Evolutionary conservation across 2,797 vertebrate genomes (phyloP), one percentile per base, ranked within the genome.

Genomic region (Helicolenus hilgendorfi): DNA sequence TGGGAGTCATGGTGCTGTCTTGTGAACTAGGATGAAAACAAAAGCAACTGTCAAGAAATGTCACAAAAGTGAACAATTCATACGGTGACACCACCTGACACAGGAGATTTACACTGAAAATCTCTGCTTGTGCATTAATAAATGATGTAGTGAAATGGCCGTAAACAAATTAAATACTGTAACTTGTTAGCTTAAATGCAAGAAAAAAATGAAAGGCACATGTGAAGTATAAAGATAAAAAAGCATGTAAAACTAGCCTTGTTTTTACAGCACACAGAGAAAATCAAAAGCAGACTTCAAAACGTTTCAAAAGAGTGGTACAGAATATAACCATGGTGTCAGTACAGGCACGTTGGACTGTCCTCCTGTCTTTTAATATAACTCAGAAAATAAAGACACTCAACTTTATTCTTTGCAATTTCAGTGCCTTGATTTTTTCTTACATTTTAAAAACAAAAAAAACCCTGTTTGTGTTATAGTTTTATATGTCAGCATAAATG

Each of bases 1-100:
- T 95, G n/a, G 90, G 91, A 70, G 69, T 68, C 2, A 95, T 70
- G 38, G 29, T 55, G 77, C 56, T 4, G 77, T 96, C 87, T 20
- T 56, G 81, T 58, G 79, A 92, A 83, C 96, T 96, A 63, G 20
- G 31, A 70, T 24, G 2, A 33, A 85, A 77, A 69, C 4, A 56
- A 79, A 79, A 38, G 31, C 38, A 59, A 22, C 1, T 13, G 4
- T 76, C 7, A 81, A 27, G 22, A 65, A 26, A 59, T 53, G 3
- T 58, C 2, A 38, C 3, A 71, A 56, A 45, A 68, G 2, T 5
- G 7, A 60, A 58, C 4, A 55, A 77, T 63, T 38, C 5, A 59
- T 64, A 3, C 1, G 36, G 58, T n/a, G 18, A 24, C 7, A 18
- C 20, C 35, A 78, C 18, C 26, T 36, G 31, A 22, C n/a, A 22